Percentiles rank a stretch among this genome's conserved stretches.
Evolutionary conservation across 2,888 invertebrate genomes (phyloP).

Genomic region (Leptinotarsa juncta): DNA sequence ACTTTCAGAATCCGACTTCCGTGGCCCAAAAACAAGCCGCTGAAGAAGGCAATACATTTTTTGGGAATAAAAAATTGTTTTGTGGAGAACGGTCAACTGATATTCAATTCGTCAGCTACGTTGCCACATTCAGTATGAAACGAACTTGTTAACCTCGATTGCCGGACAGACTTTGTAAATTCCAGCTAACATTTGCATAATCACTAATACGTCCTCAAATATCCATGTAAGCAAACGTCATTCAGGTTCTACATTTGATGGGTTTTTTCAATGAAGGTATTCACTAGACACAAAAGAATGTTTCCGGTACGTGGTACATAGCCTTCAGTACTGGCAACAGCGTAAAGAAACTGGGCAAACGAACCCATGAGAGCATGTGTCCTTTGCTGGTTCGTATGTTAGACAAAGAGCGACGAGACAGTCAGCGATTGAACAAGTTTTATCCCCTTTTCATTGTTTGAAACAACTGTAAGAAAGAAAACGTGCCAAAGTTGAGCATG

Average conservation of each 20-base stretch:
- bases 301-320: neutral
- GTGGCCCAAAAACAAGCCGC: neutral
- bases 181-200: neutral
- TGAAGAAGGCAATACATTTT: neutral
- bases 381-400: constrained; percentile 19
- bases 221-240: neutral
- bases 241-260: neutral
- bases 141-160: neutral
- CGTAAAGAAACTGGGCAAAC: constrained; percentile 25
- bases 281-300: constrained; percentile 9
- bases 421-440: neutral
- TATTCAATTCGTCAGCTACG: neutral
- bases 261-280: neutral
- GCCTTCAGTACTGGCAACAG: constrained; percentile 21
- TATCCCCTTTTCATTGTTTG: constrained; percentile 3
- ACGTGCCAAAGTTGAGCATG: neutral
- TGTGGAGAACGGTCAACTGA: constrained; percentile 1
- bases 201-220: neutral
- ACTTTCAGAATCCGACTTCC: constrained; percentile 11
- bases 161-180: neutral
- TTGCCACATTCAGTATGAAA: neutral
- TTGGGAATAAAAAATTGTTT: constrained; percentile 7
- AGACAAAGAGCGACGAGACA: constrained; percentile 22
- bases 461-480: neutral
- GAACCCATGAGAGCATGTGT: constrained; percentile 26